Percentiles rank a stretch among this genome's conserved stretches.
phyloP scores from a whole-genome alignment of 1,140 invertebrate species.

The Lordiphosa clarofinis region DNA sequence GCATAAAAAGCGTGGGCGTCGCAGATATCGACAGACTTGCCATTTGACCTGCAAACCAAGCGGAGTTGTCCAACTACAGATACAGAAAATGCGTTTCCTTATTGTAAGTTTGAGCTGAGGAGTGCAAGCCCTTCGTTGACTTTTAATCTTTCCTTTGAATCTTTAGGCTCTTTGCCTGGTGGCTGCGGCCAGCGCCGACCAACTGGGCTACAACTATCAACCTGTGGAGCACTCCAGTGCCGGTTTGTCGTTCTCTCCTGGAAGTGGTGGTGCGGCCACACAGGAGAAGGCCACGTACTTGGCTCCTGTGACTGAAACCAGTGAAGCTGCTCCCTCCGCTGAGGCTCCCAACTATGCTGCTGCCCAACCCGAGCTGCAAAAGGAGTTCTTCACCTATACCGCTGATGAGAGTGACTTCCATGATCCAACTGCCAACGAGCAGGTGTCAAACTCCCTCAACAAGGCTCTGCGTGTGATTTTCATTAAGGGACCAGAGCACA shows the following conservation, averaged over 20 bases:
- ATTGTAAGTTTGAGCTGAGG: conserved; percentile 44
- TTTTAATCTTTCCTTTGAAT: neutral
- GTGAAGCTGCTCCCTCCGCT: conserved; percentile 29
- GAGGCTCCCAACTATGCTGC: conserved; percentile 35
- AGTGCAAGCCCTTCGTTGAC: neutral
- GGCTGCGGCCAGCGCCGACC: conserved; percentile 33
- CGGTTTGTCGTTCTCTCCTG: conserved; percentile 26
- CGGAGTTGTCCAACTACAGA: conserved; percentile 43
- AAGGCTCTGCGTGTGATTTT: conserved; percentile 66
- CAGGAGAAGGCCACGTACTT: conserved; percentile 23
- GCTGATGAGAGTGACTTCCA: conserved; percentile 63
- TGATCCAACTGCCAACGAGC: conserved; percentile 44
- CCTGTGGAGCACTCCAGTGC: conserved; percentile 30
- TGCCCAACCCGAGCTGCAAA: conserved; percentile 57
- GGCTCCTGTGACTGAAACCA: neutral
- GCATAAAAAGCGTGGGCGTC: conserved; percentile 66
- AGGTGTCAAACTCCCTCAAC: conserved; percentile 48
- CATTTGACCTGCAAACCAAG: conserved; percentile 31
- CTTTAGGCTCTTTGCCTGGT: conserved; percentile 42
- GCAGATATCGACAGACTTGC: conserved; percentile 40
- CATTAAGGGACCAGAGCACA: conserved; percentile 71
- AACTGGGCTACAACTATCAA: conserved; percentile 58
- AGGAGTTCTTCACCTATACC: conserved; percentile 69
- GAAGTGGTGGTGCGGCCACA: conserved; percentile 6
- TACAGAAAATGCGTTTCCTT: conserved; percentile 57